Base-by-base conservation (phyloP, 2,113 vertebrate genomes). In the Scartelaos histophorus region DNA sequence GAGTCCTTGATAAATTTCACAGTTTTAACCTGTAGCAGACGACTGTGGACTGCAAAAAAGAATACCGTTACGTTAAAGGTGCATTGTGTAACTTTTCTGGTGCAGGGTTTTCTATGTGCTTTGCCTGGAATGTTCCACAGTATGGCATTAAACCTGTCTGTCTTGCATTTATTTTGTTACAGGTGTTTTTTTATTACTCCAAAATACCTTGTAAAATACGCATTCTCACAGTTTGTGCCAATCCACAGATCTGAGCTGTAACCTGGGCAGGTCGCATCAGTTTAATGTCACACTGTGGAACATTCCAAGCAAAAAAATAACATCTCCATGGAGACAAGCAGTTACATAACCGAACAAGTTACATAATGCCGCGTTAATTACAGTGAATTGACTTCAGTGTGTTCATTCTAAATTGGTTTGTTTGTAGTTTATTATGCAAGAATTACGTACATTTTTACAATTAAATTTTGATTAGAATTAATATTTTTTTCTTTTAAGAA, bases 21-120 rank as follows among this genome's bases (percentile, higher is more conserved):
- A 72, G n/a, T 70, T 83, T 82, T 75, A 49, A 67, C 71, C 82
- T 68, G 84, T 76, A 84, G 88, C 88, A 81, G 79, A 71, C 74
- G 81, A 76, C 65, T 53, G 17, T 62, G 16, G 16, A 19, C 49
- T 51, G 49, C 49, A 51, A 51, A 51, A 51, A 7, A 5, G 5
- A 16, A 51, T 51, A 7, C 16, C 49, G n/a, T n/a, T 19, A 19
- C 16, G 3, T 51, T 51, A 51, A 51, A 51, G 49, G 49, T 51
- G 49, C 49, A 51, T 16, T 51, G 16, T 51, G 49, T 51, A 51
- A 51, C 49, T 51, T 51, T 51, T 5, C 16, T 5, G 49, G 15
- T 16, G 46, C 13, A 16, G 46, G 46, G 15, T 13, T 3, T 3
- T 1, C 46, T 16, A 51, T 16, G 4, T 51, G 49, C 16, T 51